phyloP scores from a whole-genome alignment of 92 coral and sea anemone species.

The Chrysogorgia sp. region DNA sequence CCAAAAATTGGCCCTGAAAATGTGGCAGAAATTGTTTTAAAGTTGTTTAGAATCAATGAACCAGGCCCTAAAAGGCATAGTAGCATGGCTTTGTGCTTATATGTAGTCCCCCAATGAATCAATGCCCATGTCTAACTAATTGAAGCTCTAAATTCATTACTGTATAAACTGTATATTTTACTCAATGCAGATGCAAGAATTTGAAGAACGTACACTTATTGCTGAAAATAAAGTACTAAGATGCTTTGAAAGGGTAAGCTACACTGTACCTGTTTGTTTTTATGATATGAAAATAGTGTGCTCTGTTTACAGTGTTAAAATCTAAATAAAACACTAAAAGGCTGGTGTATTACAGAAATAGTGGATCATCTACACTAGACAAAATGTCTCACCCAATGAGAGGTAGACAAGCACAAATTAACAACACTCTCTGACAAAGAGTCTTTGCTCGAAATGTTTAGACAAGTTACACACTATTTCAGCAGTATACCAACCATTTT shows the following conservation, averaged over 20 bases:
- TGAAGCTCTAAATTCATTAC: no score
- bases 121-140: no score
- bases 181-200: conserved; percentile 22
- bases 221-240: conserved; percentile 38
- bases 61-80: no score
- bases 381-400: no score
- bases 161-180: background rate
- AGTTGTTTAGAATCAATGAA: no score
- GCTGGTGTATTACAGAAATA: background rate
- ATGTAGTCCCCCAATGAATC: no score
- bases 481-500: background rate
- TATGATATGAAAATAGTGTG: no score
- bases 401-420: no score
- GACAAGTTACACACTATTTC: background rate
- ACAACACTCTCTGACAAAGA: no score
- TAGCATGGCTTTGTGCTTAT: no score
- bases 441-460: background rate
- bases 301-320: background rate
- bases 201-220: conserved; percentile 33
- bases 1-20: no score
- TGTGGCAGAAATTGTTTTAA: background rate
- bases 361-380: no score
- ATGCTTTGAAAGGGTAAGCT: conserved; percentile 35
- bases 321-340: background rate
- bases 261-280: background rate